phyloP scores from a whole-genome alignment of 2,113 vertebrate genomes.

The Stercorarius parasiticus region DNA sequence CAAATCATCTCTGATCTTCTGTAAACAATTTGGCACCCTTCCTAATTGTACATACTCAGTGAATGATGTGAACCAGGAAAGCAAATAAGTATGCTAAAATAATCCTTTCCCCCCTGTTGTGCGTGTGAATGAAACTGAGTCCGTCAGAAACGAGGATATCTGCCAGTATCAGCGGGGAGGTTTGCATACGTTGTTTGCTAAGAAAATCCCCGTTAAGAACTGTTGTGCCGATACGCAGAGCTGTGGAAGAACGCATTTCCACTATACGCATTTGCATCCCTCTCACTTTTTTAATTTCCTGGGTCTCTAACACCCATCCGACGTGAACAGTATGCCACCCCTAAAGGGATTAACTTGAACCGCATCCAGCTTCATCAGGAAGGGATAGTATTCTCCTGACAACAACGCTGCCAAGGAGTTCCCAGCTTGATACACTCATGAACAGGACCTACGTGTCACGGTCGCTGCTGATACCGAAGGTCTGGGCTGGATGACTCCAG shows the following conservation, averaged over 20 bases:
- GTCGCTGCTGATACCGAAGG: neutral
- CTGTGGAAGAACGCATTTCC: neutral
- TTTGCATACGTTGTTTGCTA: constrained; percentile 33
- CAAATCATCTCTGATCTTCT: neutral
- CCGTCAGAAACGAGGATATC: neutral
- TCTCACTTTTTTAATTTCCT: neutral
- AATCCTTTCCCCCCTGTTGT: neutral
- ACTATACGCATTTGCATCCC: neutral
- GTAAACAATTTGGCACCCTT: constrained; percentile 51
- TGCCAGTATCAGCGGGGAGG: constrained; percentile 34
- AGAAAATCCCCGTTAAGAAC: neutral
- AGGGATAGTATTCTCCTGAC: neutral
- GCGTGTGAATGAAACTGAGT: constrained; percentile 4
- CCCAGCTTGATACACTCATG: rapidly evolving
- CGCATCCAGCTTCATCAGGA: neutral
- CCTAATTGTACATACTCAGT: constrained; percentile 6
- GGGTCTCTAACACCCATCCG: neutral
- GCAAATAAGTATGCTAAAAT: constrained; percentile 30
- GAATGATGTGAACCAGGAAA: constrained; percentile 22
- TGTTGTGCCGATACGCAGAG: neutral
- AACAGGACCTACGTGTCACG: rapidly evolving
- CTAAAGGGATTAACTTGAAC: neutral
- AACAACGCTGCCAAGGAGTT: neutral
- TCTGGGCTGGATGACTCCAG: neutral
- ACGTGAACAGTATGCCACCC: rapidly evolving